Percentiles rank a stretch among this genome's conserved stretches.
Evolutionary conservation across 2,113 vertebrate genomes (phyloP).

Genomic region (Cryptotis parvus): DNA sequence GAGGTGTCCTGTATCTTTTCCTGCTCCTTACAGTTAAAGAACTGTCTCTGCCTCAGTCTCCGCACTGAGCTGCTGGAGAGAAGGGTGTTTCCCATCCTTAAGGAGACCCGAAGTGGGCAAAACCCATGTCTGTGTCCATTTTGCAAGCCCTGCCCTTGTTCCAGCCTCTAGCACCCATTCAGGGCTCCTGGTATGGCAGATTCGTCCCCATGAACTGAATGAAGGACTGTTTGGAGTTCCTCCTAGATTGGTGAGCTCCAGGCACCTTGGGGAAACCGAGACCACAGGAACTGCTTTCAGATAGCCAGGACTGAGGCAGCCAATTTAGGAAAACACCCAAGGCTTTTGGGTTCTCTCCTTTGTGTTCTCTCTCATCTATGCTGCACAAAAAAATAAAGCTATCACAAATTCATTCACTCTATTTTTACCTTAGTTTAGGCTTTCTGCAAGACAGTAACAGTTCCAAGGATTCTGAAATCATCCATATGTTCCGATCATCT

Average conservation of each 20-base stretch:
- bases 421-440: slow-evolving; percentile 48
- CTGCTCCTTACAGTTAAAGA: neutral
- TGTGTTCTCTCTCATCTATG: slow-evolving; percentile 36
- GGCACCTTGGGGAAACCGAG: neutral
- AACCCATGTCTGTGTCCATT: neutral
- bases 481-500: slow-evolving; percentile 43
- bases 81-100: neutral
- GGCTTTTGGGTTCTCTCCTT: neutral
- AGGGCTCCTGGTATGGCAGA: neutral
- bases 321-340: slow-evolving; percentile 19
- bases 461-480: slow-evolving; percentile 33
- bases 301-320: neutral
- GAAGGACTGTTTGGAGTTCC: neutral
- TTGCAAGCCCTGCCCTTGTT: neutral
- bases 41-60: neutral
- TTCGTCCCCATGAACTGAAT: neutral
- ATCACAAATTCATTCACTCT: slow-evolving; percentile 45
- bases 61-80: neutral
- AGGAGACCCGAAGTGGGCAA: neutral
- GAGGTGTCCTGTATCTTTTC: neutral
- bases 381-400: slow-evolving; percentile 37
- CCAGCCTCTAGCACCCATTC: neutral
- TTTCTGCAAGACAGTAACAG: slow-evolving; percentile 56
- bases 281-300: neutral
- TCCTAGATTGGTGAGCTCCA: neutral